Conservation (phyloP, 2,888 invertebrate genomes). For the Ceramica pisi region DNA sequence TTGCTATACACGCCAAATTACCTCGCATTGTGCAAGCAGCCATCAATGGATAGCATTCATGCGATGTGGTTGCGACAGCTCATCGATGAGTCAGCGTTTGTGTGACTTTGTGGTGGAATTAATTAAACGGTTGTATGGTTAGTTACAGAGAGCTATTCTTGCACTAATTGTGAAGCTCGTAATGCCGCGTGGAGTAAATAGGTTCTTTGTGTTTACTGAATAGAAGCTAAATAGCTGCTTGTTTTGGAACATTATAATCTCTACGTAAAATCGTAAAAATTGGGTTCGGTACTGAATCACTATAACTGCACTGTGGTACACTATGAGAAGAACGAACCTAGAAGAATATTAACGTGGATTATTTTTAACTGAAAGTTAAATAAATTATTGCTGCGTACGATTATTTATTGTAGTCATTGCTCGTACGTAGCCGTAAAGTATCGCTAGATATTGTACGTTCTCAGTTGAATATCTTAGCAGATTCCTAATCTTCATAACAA, state of each 20-base stretch:
- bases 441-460: too few species aligned
- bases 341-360: too few species aligned
- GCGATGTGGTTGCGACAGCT: slow-evolving; percentile 6
- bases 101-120: slow-evolving; percentile 31
- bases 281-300: neutral
- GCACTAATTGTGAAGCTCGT: slow-evolving; percentile 5
- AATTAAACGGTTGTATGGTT: slow-evolving; percentile 31
- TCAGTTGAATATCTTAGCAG: too few species aligned
- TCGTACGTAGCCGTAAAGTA: too few species aligned
- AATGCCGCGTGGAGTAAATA: neutral
- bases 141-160: slow-evolving; percentile 3
- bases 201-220: neutral
- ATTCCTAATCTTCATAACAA: too few species aligned
- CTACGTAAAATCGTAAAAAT: neutral
- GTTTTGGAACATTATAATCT: too few species aligned
- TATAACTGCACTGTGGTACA: neutral
- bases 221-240: neutral
- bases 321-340: too few species aligned
- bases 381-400: too few species aligned
- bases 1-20: slow-evolving; percentile 21
- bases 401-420: too few species aligned
- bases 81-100: slow-evolving; percentile 10
- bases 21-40: neutral
- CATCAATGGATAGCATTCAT: slow-evolving; percentile 23
- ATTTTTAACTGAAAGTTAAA: too few species aligned